These are phyloP conservation scores for Caenorhabditis afra DNA, from an alignment of 2,888 invertebrate genomes.

Conservation along the genomic window DNA sequence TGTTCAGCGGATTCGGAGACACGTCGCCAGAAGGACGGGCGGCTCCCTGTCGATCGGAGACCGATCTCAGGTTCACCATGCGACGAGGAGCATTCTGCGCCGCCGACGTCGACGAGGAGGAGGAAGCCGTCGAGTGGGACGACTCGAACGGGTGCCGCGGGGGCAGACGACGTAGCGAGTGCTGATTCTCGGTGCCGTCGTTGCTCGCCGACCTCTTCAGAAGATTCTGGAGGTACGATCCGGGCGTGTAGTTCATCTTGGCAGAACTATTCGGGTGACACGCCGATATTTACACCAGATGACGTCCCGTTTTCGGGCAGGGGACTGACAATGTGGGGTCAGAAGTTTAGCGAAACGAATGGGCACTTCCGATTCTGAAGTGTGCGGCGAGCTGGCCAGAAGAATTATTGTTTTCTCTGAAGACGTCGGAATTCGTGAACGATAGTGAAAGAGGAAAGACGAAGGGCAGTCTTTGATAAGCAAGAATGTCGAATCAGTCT, in stretches of 20 bases:
- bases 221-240: constrained; percentile 58
- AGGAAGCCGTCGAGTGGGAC: constrained; percentile 35
- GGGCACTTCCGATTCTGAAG: constrained; percentile 46
- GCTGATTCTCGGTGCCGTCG: constrained; percentile 27
- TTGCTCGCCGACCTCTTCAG: constrained; percentile 58
- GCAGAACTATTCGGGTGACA: constrained; percentile 50
- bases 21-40: neutral
- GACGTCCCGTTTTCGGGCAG: constrained; percentile 35
- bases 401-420: constrained; percentile 41
- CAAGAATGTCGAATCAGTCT: too few relatives aligned
- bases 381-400: constrained; percentile 48
- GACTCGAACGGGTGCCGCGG: constrained; percentile 50
- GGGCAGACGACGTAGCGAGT: constrained; percentile 39
- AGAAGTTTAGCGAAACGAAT: neutral
- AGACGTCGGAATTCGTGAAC: neutral
- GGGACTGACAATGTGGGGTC: constrained; percentile 27
- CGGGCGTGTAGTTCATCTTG: constrained; percentile 61
- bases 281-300: constrained; percentile 49
- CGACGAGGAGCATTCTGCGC: constrained; percentile 37
- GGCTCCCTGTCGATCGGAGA: constrained; percentile 52
- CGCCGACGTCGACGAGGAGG: constrained; percentile 18
- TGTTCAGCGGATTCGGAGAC: constrained; percentile 37
- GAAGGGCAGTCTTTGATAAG: too few relatives aligned
- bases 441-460: neutral
- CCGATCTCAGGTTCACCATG: constrained; percentile 51